Percentiles rank a stretch among this genome's conserved stretches.
Conservation (phyloP, 2,797 vertebrate genomes). For the Anolis apletophallus region DNA sequence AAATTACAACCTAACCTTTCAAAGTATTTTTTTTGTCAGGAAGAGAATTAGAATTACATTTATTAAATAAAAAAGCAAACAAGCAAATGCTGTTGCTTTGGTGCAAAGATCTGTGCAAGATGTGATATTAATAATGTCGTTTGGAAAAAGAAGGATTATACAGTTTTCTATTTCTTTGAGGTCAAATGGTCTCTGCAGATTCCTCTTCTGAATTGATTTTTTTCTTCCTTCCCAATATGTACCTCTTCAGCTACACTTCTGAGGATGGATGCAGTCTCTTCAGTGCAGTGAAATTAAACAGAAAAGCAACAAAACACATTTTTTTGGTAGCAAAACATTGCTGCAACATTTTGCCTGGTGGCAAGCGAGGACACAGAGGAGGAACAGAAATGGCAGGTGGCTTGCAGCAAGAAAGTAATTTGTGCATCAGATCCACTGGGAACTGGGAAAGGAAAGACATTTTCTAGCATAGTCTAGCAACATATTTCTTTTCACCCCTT, state of each 20-base stretch:
- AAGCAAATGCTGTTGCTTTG: not conserved
- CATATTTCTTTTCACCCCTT: not conserved
- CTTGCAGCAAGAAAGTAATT: constrained; percentile 40
- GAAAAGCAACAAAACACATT: constrained; percentile 14
- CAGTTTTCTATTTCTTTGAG: not conserved
- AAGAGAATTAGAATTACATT: not conserved
- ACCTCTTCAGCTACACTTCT: not conserved
- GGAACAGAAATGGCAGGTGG: constrained; percentile 39
- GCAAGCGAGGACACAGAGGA: constrained; percentile 30
- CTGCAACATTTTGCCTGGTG: constrained; percentile 32
- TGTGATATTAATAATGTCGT: not conserved
- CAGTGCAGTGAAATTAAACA: constrained; percentile 32
- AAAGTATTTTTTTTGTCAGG: not conserved
- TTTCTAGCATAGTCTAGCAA: constrained; percentile 17
- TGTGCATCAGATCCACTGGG: constrained; percentile 32
- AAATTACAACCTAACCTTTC: not conserved
- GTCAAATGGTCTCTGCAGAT: not conserved
- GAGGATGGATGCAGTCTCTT: constrained; percentile 8
- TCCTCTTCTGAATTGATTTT: no score
- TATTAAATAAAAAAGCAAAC: not conserved
- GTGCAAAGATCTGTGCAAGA: not conserved
- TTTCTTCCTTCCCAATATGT: not conserved
- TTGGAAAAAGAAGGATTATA: not conserved
- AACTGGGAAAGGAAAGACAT: constrained; percentile 39
- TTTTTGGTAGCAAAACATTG: constrained; percentile 32